Percentiles rank a stretch among this genome's conserved stretches.
These are phyloP conservation scores for Steinernema khuongi DNA, from an alignment of 1,140 invertebrate species.

Conservation along the genomic window DNA sequence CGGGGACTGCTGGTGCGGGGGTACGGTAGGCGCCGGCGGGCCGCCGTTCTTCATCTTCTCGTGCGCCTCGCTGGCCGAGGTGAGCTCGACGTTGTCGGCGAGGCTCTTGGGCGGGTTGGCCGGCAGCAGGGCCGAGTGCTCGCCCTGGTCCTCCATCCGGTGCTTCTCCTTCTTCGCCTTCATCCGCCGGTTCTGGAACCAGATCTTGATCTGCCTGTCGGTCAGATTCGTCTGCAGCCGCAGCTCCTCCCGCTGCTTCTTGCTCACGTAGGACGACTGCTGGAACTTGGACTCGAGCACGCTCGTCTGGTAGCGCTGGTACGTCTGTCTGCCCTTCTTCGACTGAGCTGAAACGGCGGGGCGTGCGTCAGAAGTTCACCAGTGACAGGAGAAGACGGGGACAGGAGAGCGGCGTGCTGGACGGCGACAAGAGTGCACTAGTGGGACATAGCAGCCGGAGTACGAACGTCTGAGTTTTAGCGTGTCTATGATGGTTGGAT, in stretches of 20 bases:
- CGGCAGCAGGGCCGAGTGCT: slow-evolving; percentile 34
- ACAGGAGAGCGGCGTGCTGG: no score
- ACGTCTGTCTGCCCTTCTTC: slow-evolving; percentile 61
- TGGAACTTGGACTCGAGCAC: slow-evolving; percentile 50
- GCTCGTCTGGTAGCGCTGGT: slow-evolving; percentile 62
- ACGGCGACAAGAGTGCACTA: no score
- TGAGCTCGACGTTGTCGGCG: slow-evolving; percentile 5
- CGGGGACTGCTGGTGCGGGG: slow-evolving; percentile 17
- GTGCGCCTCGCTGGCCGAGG: slow-evolving; percentile 8
- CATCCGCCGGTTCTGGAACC: slow-evolving; percentile 54
- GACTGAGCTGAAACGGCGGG: slow-evolving; percentile 40
- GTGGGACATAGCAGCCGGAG: no score
- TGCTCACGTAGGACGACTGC: slow-evolving; percentile 42
- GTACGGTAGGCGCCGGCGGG: neutral
- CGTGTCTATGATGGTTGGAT: neutral
- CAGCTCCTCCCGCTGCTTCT: slow-evolving; percentile 50
- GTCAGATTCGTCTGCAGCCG: slow-evolving; percentile 46
- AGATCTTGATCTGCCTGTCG: slow-evolving; percentile 52
- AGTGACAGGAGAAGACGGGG: no score
- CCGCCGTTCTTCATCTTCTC: slow-evolving; percentile 16
- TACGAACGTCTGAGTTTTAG: neutral
- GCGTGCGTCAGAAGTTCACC: neutral
- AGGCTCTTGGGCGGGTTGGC: slow-evolving; percentile 29
- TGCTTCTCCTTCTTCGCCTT: slow-evolving; percentile 51
- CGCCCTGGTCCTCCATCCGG: slow-evolving; percentile 34